phyloP scores from a whole-genome alignment of 2,797 vertebrate genomes.

The Novumbra hubbsi region DNA sequence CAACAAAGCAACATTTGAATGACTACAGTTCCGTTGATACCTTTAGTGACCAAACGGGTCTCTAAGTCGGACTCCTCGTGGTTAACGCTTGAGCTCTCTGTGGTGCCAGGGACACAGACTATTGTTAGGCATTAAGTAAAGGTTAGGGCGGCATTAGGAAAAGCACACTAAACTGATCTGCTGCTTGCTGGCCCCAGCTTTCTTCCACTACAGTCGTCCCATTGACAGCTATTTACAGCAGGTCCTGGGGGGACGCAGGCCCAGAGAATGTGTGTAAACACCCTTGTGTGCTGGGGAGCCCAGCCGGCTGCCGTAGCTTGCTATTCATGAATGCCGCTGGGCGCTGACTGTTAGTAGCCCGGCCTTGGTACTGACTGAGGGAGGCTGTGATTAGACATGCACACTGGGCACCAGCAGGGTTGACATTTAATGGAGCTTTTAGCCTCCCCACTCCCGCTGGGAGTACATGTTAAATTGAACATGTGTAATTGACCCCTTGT shows the following conservation, averaged over 20 bases:
- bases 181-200: constrained; percentile 12
- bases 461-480: constrained; percentile 11
- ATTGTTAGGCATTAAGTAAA: not conserved
- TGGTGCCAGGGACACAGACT: not conserved
- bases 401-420: constrained; percentile 23
- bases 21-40: constrained; percentile 26
- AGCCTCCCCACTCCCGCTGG: constrained; percentile 9
- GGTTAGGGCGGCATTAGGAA: constrained; percentile 12
- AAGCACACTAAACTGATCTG: not conserved
- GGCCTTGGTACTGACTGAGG: constrained; percentile 20
- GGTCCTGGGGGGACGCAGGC: constrained; percentile 55
- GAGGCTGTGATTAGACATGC: constrained; percentile 13
- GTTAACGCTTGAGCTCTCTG: constrained; percentile 5
- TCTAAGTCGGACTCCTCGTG: constrained; percentile 1
- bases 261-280: constrained; percentile 44
- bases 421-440: constrained; percentile 41
- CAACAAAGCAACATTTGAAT: too few relatives aligned
- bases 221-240: constrained; percentile 70
- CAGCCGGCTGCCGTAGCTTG: constrained; percentile 28
- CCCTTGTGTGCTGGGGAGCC: constrained; percentile 50
- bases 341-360: not conserved
- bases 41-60: constrained; percentile 50
- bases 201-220: constrained; percentile 63
- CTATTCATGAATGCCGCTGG: not conserved
- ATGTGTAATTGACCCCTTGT: constrained; percentile 21